A percentile compares a stretch with the other conserved stretches of the same genome.
Conservation (phyloP, 2,797 vertebrate species). For the Mormyrops boulengeri region DNA sequence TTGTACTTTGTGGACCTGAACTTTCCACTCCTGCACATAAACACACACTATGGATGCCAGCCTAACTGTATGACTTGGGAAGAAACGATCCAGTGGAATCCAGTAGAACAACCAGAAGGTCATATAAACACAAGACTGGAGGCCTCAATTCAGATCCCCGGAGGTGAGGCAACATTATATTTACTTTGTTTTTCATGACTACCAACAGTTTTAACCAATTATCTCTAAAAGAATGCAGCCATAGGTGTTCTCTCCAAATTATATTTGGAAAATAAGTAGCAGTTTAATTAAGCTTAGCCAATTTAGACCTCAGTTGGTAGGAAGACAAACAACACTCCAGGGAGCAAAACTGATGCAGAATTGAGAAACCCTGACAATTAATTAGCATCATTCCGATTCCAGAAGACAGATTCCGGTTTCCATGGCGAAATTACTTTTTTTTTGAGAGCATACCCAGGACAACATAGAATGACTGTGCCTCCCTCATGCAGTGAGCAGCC, state of each 20-base stretch:
- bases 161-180: neutral
- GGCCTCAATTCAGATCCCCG: neutral
- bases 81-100: neutral
- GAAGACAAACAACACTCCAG: neutral
- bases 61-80: neutral
- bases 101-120: neutral
- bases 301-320: neutral
- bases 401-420: neutral
- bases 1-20: neutral
- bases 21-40: neutral
- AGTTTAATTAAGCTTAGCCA: neutral
- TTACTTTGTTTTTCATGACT: neutral
- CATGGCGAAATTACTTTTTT: neutral
- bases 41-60: neutral
- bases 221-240: neutral
- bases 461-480: constrained; percentile 65
- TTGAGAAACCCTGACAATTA: neutral
- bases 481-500: constrained; percentile 85
- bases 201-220: neutral
- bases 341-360: neutral
- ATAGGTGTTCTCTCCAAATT: neutral
- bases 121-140: neutral
- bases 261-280: neutral
- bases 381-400: neutral
- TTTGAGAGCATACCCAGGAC: constrained; percentile 67